These are phyloP conservation scores for Pomacea maculata DNA, from an alignment of 1,140 invertebrate species.

Conservation along the genomic window DNA sequence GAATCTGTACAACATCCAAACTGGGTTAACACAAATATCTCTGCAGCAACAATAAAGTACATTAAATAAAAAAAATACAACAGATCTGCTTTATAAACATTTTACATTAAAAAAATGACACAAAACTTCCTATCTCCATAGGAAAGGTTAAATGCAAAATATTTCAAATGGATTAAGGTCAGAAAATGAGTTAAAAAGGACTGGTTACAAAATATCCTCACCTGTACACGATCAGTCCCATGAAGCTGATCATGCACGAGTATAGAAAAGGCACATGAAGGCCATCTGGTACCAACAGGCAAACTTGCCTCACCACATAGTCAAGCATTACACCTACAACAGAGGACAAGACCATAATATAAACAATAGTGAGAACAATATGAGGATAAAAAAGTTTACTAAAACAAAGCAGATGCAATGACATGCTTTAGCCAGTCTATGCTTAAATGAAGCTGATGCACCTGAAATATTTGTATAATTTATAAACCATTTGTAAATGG, in stretches of 20 bases:
- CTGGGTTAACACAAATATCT: no score
- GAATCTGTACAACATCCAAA: no score
- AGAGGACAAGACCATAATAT: neutral
- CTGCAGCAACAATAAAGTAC: no score
- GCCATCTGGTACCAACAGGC: conserved; percentile 38
- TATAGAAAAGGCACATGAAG: conserved; percentile 39
- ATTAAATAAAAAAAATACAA: no score
- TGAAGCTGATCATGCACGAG: conserved; percentile 34
- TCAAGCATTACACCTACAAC: conserved; percentile 52
- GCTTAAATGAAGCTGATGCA: no score
- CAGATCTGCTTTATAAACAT: no score
- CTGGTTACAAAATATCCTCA: conserved; percentile 14
- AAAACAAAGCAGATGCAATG: no score
- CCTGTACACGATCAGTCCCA: conserved; percentile 43
- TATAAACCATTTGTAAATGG: no score
- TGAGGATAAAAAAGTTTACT: no score
- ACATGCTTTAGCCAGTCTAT: no score
- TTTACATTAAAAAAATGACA: neutral
- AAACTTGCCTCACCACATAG: conserved; percentile 50
- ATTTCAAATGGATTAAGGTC: neutral
- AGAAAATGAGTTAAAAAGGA: neutral
- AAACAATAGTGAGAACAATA: no score
- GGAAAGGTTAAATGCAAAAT: neutral
- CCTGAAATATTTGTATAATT: no score
- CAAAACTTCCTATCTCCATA: neutral